Evolutionary conservation across 2,888 invertebrate genomes (phyloP).

Genomic region (Epirrhoe tristata): DNA sequence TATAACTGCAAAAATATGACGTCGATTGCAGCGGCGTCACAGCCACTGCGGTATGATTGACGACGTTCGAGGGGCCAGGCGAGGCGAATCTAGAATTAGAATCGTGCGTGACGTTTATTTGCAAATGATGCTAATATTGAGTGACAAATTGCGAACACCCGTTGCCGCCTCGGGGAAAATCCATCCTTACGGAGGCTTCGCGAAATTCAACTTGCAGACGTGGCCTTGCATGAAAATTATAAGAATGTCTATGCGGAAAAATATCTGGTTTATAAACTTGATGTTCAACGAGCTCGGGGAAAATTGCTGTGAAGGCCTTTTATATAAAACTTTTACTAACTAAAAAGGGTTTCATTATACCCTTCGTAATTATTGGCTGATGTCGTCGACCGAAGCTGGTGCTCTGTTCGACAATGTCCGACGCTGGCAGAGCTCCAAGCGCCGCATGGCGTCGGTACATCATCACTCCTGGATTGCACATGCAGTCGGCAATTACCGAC

Average conservation of each 20-base stretch:
- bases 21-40: conserved; percentile 46
- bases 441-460: conserved; percentile 61
- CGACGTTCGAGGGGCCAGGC: conserved; percentile 43
- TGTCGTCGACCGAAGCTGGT: conserved; percentile 64
- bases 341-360: conserved; percentile 2
- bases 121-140: conserved; percentile 43
- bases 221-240: conserved; percentile 21
- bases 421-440: conserved; percentile 72
- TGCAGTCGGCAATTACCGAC: conserved; percentile 28
- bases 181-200: conserved; percentile 23
- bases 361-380: conserved; percentile 26
- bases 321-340: conserved; percentile 4
- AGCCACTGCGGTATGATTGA: conserved; percentile 46
- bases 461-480: conserved; percentile 52
- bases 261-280: neutral
- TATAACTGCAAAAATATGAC: conserved; percentile 33
- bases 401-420: conserved; percentile 62
- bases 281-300: conserved; percentile 1
- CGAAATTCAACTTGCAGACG: conserved; percentile 17
- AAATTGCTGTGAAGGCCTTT: conserved; percentile 4
- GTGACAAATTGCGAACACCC: conserved; percentile 50
- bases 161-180: conserved; percentile 44
- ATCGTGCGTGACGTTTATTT: conserved; percentile 49
- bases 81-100: conserved; percentile 48
- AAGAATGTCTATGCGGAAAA: conserved; percentile 10